A percentile compares a stretch with the other conserved stretches of the same genome.
Evolutionary conservation across 2,113 vertebrate species (phyloP).

Genomic region (Eulemur rufifrons): DNA sequence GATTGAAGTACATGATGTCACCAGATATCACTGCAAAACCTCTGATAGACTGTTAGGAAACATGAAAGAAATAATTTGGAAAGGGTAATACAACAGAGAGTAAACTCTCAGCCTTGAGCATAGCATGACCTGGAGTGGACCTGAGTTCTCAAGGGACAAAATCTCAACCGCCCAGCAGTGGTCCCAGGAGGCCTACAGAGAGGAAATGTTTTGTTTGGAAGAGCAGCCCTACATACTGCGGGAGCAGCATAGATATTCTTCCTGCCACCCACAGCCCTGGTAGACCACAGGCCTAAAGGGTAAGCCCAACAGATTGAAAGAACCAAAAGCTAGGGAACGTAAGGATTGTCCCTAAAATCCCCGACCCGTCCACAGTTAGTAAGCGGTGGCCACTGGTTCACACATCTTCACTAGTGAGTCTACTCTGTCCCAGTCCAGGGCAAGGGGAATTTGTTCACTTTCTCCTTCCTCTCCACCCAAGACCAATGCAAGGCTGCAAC

Average conservation of each 20-base stretch:
- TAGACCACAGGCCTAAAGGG: background rate
- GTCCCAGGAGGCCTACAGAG: background rate
- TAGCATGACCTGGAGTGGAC: background rate
- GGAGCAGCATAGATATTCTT: too few species aligned
- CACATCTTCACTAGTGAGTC: background rate
- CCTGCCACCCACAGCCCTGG: background rate
- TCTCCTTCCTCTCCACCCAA: background rate
- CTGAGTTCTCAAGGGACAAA: background rate
- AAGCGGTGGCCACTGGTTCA: too few species aligned
- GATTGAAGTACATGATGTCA: background rate
- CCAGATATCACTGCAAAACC: background rate
- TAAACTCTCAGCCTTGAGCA: background rate
- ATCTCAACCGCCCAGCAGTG: background rate
- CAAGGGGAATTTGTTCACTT: background rate
- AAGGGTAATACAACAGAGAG: background rate
- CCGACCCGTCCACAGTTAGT: too few species aligned
- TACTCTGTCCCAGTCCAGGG: background rate
- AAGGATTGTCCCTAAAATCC: background rate
- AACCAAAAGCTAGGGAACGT: background rate
- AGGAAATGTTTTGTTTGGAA: background rate
- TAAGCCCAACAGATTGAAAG: too few species aligned
- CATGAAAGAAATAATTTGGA: background rate
- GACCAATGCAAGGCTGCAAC: background rate
- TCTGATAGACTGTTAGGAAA: background rate
- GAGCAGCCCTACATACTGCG: too few species aligned